Conservation (phyloP, 2,888 invertebrate species). For the Trilocha varians region DNA sequence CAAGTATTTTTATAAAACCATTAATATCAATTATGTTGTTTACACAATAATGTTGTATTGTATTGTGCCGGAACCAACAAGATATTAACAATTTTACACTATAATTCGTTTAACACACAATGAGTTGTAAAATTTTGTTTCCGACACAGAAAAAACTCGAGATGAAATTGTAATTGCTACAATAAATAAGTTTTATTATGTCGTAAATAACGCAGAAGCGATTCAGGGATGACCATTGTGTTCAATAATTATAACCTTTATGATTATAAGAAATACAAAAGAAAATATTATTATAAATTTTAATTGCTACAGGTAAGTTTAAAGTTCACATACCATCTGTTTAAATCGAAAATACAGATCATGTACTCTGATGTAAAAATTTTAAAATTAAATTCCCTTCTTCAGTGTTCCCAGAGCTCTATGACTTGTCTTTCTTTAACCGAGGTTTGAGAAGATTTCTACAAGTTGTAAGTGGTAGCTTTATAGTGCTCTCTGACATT, state of each 20-base stretch:
- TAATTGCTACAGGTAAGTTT: too few species aligned
- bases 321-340: too few species aligned
- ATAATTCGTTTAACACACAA: constrained; percentile 1
- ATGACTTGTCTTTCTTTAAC: too few species aligned
- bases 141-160: constrained; percentile 3
- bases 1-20: too few species aligned
- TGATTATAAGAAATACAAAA: not conserved
- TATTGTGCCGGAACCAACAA: not conserved
- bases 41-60: not conserved
- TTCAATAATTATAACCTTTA: not conserved
- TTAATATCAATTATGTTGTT: not conserved
- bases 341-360: too few species aligned
- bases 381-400: too few species aligned
- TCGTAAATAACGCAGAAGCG: constrained; percentile 18
- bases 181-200: constrained; percentile 21
- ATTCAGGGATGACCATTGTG: not conserved
- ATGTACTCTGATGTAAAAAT: too few species aligned
- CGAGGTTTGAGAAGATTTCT: too few species aligned
- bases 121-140: constrained; percentile 2
- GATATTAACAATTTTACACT: not conserved
- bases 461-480: too few species aligned
- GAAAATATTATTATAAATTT: not conserved
- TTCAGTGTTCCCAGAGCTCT: too few species aligned
- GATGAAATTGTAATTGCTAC: constrained; percentile 17
- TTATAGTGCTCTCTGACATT: too few species aligned